Evolutionary conservation across 1,140 invertebrate species (phyloP), one percentile per base, ranked within the genome.

Genomic region (Rhagoletis pomonella): DNA sequence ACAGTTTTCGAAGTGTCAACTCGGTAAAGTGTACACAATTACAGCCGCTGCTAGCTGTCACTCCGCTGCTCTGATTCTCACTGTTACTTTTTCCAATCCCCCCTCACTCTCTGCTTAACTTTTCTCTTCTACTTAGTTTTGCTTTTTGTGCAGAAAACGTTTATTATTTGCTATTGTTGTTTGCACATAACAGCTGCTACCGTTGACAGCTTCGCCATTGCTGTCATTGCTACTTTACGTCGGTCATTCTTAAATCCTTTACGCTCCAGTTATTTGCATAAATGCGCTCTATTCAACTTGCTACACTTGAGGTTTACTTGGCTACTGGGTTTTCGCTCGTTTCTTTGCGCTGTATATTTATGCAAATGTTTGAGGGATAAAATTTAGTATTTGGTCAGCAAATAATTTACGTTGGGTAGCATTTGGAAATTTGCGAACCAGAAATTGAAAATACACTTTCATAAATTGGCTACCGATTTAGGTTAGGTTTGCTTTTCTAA

Each of bases 1-100:
- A 44, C 42, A 73, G 67, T 42, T 73, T 73, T 73, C 67, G 67
- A 73, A 73, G 67, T 73, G 67, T 73, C 67, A 73, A 47, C 67
- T 47, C 39, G 67, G 67, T 44, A 17, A 73, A 44, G 42, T 73
- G 14, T 44, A 47, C 67, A 73, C 67, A 67, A 64, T 64, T 73
- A 44, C 42, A 44, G 67, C 39, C 42, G 42, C 4, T 47, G 42
- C 14, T 73, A 10, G 67, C 42, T 12, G 4, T 65, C 64, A 47
- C 42, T 73, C 67, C 1, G 67, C 39, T 69, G 39, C 19, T 14
- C 29, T 7, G 10, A 67, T 67, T 10, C n/a, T 29, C 29, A 29
- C 29, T 29, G 29, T 55, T 10, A 55, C 10, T 1, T 10, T 55
- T 55, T 55, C 5, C 50, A 7, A 55, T 55, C 5, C 10, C 5